A percentile compares a stretch with the other conserved stretches of the same genome.
phyloP scores from a whole-genome alignment of 2,888 invertebrate species.

The Macrophya annulata region DNA sequence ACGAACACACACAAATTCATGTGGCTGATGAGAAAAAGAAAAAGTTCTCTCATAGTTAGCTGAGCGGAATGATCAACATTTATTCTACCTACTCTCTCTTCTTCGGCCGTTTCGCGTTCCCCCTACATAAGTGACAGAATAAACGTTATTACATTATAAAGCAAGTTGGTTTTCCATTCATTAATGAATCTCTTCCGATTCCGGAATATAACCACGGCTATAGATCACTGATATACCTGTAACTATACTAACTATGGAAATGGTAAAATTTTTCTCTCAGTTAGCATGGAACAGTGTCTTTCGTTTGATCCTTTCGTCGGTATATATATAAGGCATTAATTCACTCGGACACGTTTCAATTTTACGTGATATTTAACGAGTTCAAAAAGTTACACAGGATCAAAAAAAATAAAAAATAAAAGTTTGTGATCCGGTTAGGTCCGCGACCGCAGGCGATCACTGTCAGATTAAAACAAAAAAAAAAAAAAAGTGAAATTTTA shows the following conservation, averaged over 20 bases:
- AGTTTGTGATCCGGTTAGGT: background rate
- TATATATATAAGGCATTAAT: background rate
- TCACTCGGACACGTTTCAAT: constrained; percentile 13
- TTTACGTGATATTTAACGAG: background rate
- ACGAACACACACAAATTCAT: background rate
- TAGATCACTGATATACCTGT: background rate
- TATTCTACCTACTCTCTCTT: background rate
- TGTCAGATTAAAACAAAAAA: no score
- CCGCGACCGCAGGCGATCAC: background rate
- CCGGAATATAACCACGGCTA: background rate
- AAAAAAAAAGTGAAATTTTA: constrained; percentile 21
- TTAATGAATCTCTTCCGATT: constrained; percentile 15
- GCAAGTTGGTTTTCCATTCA: background rate
- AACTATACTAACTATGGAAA: background rate
- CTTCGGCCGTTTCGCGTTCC: background rate
- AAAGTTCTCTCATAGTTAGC: constrained; percentile 24
- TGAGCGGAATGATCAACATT: constrained; percentile 25
- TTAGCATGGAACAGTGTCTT: no score
- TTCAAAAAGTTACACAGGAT: constrained; percentile 9
- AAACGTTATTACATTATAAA: constrained; percentile 21
- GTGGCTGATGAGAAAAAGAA: background rate
- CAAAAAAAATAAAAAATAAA: no score
- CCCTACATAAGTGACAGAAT: background rate
- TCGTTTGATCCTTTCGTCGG: no score
- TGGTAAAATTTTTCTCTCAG: background rate